Evolutionary conservation across 1,140 invertebrate genomes (phyloP), one percentile per base, ranked within the genome.

Genomic region (Melitaea cinxia): DNA sequence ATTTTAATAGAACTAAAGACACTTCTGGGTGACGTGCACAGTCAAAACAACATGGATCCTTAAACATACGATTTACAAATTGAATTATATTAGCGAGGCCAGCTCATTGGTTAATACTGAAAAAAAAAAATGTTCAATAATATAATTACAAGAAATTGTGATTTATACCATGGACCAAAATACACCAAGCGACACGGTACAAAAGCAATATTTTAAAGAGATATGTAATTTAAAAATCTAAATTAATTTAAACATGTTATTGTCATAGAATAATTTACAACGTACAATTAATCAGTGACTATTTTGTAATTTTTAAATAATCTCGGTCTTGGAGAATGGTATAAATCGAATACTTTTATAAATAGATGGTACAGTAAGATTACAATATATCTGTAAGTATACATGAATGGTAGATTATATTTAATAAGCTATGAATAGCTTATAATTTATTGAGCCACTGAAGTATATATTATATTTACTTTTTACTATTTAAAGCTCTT

Each of bases 401-500:
- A 83, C 75, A 74, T 77, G 75, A 80, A 72, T 77, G 71, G 72
- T 81, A 78, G 63, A 68, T 68, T 78, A 79, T 77, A 79, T 74
- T 83, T 77, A 73, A 78, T 85, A 88, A 89, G 87, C 87, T 87
- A 86, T 74, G 72, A 72, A 81, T 86, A 88, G 88, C 88, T 88
- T 90, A 88, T 77, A 82, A 75, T 82, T 86, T 82, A 87, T 90
- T 90, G 88, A 90, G 88, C 88, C 80, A 77, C 77, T 82, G 80
- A 88, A 90, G 81, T 88, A 87, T 88, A 86, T 87, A 86, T 83
- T 83, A 88, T 83, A 78, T 80, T 82, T 80, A 80, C 78, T 82
- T 84, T 90, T 83, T 77, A 83, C 88, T 91, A 91, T 91, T 91
- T 91, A 91, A 91, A 91, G 88, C 88, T 91, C 88, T 91, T 90